Evolutionary conservation across 2,888 invertebrate genomes (phyloP).

Genomic region (Drosophila algonquin): DNA sequence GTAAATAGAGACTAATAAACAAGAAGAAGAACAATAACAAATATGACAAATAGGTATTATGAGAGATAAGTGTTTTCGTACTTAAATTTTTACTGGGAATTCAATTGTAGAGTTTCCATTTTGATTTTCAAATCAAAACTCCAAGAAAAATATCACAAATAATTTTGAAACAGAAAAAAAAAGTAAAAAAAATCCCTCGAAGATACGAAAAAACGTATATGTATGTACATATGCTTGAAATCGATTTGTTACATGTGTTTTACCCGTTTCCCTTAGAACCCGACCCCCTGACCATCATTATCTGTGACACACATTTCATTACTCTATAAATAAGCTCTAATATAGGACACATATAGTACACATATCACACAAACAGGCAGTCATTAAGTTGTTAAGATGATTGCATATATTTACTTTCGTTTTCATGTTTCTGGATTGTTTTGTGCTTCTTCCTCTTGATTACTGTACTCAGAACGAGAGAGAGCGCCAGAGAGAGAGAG

Average conservation of each 20-base stretch:
- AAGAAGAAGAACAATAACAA: conserved; percentile 5
- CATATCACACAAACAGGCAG: conserved; percentile 4
- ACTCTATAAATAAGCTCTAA: background rate
- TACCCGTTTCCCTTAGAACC: too few species aligned
- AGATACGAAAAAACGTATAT: too few species aligned
- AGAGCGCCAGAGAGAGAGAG: background rate
- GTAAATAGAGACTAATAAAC: background rate
- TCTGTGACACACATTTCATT: conserved; percentile 9
- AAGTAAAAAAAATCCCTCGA: too few species aligned
- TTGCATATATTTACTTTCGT: conserved; percentile 72
- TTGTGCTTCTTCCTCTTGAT: conserved; percentile 15
- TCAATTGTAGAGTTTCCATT: background rate
- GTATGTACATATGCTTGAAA: too few species aligned
- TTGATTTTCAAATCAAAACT: background rate
- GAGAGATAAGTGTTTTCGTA: background rate
- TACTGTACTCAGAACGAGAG: background rate
- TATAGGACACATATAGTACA: too few species aligned
- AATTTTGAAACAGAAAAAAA: too few species aligned
- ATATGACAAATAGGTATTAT: background rate
- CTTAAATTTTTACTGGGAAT: background rate
- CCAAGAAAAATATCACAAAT: background rate
- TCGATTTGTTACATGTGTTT: too few species aligned
- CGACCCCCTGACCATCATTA: background rate
- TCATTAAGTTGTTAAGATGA: conserved; percentile 29
- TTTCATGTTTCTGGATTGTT: conserved; percentile 61